These are phyloP conservation scores for Nanorana parkeri DNA, from an alignment of 2,113 vertebrate genomes.

Conservation along the genomic window DNA sequence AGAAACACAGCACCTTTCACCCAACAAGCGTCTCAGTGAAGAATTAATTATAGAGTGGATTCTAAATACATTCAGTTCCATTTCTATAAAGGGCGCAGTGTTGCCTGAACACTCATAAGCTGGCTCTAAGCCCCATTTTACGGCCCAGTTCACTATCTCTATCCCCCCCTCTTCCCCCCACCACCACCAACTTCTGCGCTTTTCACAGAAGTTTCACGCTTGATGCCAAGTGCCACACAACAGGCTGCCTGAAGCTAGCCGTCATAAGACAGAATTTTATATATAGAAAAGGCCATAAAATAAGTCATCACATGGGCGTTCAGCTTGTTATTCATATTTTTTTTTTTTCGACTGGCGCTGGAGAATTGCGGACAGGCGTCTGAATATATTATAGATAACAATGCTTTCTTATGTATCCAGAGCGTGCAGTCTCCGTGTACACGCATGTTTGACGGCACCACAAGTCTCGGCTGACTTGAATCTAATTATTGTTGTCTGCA, in stretches of 20 bases:
- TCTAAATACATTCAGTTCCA: slow-evolving; percentile 12
- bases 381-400: slow-evolving; percentile 39
- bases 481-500: slow-evolving; percentile 31
- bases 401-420: slow-evolving; percentile 22
- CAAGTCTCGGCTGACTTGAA: slow-evolving; percentile 28
- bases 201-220: neutral
- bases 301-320: slow-evolving; percentile 5
- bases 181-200: neutral
- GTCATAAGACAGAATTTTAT: slow-evolving; percentile 29
- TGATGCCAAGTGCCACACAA: slow-evolving; percentile 21
- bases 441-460: slow-evolving; percentile 37
- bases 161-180: neutral
- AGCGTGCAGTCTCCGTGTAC: slow-evolving; percentile 21
- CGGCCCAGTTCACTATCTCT: neutral
- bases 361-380: slow-evolving; percentile 37
- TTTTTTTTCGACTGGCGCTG: slow-evolving; percentile 15
- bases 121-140: slow-evolving; percentile 11
- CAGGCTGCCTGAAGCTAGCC: slow-evolving; percentile 10
- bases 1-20: slow-evolving; percentile 37
- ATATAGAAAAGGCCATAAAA: slow-evolving; percentile 1
- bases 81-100: slow-evolving; percentile 34
- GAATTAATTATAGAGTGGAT: slow-evolving; percentile 23
- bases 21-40: neutral
- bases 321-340: slow-evolving; percentile 23
- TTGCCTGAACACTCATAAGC: neutral